Conservation (phyloP, 2,113 vertebrate species). For the Todiramphus chloris region DNA sequence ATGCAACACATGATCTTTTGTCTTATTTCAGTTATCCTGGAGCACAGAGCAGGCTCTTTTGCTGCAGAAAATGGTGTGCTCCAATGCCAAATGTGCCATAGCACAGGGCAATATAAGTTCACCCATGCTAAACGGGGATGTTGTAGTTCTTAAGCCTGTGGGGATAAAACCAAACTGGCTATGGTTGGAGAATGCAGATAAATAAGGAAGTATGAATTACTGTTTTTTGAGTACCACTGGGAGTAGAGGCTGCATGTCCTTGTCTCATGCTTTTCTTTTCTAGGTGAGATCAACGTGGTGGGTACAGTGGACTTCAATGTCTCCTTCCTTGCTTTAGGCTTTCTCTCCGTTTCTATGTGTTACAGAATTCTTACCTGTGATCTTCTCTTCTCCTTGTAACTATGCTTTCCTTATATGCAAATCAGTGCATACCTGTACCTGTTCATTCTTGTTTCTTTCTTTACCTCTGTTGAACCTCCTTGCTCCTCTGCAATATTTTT, state of each 20-base stretch:
- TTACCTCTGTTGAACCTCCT: background rate
- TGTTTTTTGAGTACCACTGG: background rate
- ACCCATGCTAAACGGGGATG: background rate
- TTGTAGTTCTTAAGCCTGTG: background rate
- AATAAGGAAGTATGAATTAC: background rate
- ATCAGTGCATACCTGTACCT: background rate
- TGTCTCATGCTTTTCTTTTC: background rate
- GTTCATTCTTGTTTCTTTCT: conserved; percentile 1
- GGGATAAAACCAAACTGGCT: background rate
- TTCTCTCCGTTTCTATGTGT: background rate
- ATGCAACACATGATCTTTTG: background rate
- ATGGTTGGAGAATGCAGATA: background rate
- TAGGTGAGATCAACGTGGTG: background rate
- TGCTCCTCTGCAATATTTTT: background rate
- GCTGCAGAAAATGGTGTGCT: background rate
- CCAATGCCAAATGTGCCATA: background rate
- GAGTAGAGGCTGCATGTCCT: background rate
- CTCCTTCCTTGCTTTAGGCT: background rate
- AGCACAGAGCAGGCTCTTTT: background rate
- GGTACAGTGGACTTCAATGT: background rate
- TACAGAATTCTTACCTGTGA: background rate
- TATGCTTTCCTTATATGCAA: background rate
- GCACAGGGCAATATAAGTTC: background rate
- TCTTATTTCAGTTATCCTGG: background rate
- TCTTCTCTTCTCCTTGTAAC: background rate